Evolutionary conservation across 2,888 invertebrate genomes (phyloP), one percentile per base, ranked within the genome.

Genomic region (Calameuta filiformis): DNA sequence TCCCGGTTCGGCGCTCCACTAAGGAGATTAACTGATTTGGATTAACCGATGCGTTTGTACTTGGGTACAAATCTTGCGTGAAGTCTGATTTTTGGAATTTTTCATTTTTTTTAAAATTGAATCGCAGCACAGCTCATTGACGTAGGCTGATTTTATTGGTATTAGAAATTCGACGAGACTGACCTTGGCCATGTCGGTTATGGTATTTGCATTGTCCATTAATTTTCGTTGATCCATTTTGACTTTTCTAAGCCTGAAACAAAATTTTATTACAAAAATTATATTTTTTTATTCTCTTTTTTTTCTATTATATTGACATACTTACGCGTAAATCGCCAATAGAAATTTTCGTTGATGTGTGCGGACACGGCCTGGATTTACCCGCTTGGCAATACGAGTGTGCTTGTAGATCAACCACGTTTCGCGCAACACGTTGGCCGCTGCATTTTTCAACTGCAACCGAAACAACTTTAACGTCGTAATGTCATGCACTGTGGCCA

Each of bases 391-490:
- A 90, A 99, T 95, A 92, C 99, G 97, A 89, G 99, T 99, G 93
- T 99, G 98, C 93, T 99, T 99, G 94, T 99, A 99, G 92, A 99
- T 99, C 92, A 99, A 95, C 99, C 99, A 99, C 87, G 99, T 99
- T 94, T 99, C 99, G 88, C 99, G 94, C 87, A 99, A 94, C 87
- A 99, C 99, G 93, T 99, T 99, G 83, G 99, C 99, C 85, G 99
- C 99, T 86, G 99, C 98, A 93, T 99, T 99, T 95, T 99, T 99
- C 93, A 99, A 94, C 98, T 99, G 94, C 86, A 94, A 92, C 86
- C 83, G 83, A 86, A 83, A 75, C 77, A 77, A 69, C 69, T 40
- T 40, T 40, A 40, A 40, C 15, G 40, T 40, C 40, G 40, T 40
- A 4, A 15, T 40, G 12, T 40, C 40, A 35, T 35, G 35, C 35